Evolutionary conservation across 2,888 invertebrate genomes (phyloP), one percentile per base, ranked within the genome.

Genomic region (Heterodera filipjevi): DNA sequence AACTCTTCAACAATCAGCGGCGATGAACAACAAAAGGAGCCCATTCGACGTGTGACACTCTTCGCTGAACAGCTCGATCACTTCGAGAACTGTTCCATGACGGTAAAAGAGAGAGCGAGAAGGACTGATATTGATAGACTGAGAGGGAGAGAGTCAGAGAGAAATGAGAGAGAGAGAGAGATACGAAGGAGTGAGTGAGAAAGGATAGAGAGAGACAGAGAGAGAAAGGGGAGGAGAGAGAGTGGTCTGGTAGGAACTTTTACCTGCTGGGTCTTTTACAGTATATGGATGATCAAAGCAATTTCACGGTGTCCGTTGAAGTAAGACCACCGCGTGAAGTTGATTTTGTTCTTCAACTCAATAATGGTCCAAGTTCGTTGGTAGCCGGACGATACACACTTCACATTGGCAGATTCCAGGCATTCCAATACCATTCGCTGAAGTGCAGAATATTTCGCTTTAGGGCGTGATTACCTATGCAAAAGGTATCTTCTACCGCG

Each of bases 381-480:
- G 44, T 44, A 27, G 2, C 77, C 16, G 84, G 84, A 22, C 64
- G 80, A 27, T 83, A 83, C 71, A 77, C 79, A 10, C 72, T 83
- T 49, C 66, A 73, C 39, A 85, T 83, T 35, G 84, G 81, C 33
- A 75, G 75, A 75, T 75, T 75, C 44, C 66, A 75, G 46, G 75
- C 68, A 75, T 44, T 22, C 33, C 22, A 19, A 27, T 5, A 8
- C 59, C 10, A 27, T 59, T 59, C 59, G 1, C 39, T 32, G 32
- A 5, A 19, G 3, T 44, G 1, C 39, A 12, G 32, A 5, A 19
- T 3, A 16, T 44, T 32, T 30, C 71, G 8, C n/a, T 14, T 12
- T 39, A 80, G 66, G 84, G 84, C n/a, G 64, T 83, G 19, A 83
- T 83, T 44, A 83, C 84, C n/a, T 82, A 83, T 64, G 76, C 79